Base-by-base conservation (phyloP, 2,888 invertebrate genomes). In the Drosophila prostipennis region DNA sequence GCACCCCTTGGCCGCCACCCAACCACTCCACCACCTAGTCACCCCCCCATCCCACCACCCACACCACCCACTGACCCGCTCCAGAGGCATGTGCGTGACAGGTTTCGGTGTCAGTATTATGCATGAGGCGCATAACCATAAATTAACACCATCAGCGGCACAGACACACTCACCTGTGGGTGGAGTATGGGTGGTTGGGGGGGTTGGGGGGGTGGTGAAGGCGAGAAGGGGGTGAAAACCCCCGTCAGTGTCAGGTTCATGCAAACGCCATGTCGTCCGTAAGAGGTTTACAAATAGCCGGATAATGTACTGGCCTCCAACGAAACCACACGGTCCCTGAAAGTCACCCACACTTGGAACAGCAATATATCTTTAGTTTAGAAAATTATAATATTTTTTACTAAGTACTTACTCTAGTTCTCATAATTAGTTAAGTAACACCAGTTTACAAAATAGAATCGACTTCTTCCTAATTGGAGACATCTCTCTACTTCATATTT, bases 1-100 rank as follows among this genome's bases (percentile, higher is more conserved):
- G 37, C 19, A 14, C 36, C 26, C 26, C 39, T 16, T 39, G 16
- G 26, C 13, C 60, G 37, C 29, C 42, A 34, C 43, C 26, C 61
- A 26, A 39, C 29, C 42, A 34, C 43, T 26, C 61, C 16, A 29
- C 37, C 43, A 16, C 23, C 23, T 8, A n/a, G 3, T 10, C 23
- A 29, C 6, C 32, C 14, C 14, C 34, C 7, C 14, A 11, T 16
- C 13, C 16, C 8, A 7, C 13, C 23, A 29, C 36, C 51, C n/a
- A 29, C 48, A 36, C 42, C 37, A 36, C 51, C 29, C 42, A 14
- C 37, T 40, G 36, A 52, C 39, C 72, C 63, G 61, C 63, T 75
- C 53, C 76, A 57, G 64, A 51, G 65, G 42, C 56, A 57, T 81
- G 77, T 79, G 81, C 81, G 81, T 80, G 80, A 80, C 79, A 80